Conservation (phyloP, 2,113 vertebrate genomes). For the Harpagus bidentatus region DNA sequence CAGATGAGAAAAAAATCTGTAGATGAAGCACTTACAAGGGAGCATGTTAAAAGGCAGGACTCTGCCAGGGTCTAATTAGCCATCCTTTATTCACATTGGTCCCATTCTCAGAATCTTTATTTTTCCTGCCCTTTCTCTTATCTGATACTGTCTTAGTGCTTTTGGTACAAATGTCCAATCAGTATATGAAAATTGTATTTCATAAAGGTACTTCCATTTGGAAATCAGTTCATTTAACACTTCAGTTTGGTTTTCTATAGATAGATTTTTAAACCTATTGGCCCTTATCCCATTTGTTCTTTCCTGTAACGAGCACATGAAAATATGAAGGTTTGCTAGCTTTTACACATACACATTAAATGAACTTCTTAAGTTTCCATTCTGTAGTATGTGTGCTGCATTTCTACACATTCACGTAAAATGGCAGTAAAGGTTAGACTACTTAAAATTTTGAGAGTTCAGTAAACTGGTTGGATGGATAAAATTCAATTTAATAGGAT, state of each 20-base stretch:
- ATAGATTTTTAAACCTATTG: not conserved
- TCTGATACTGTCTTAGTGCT: conserved; percentile 57
- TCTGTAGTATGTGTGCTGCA: not conserved
- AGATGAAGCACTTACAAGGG: not conserved
- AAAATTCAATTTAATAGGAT: conserved; percentile 44
- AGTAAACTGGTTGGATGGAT: conserved; percentile 43
- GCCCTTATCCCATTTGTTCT: conserved; percentile 10
- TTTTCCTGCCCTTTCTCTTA: conserved; percentile 64
- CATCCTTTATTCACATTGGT: conserved; percentile 6
- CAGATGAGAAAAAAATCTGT: not conserved
- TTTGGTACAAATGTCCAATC: conserved; percentile 51
- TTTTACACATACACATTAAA: conserved; percentile 23
- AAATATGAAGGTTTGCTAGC: not conserved
- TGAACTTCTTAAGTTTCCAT: not conserved
- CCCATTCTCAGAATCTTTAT: conserved; percentile 43
- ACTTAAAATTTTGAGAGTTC: not conserved
- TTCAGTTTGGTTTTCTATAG: not conserved
- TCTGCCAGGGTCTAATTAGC: not conserved
- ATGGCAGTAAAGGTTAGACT: not conserved
- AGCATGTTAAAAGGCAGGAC: not conserved
- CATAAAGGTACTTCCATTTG: conserved; percentile 58
- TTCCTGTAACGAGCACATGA: not conserved
- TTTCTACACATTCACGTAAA: conserved; percentile 3
- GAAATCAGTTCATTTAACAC: conserved; percentile 2
- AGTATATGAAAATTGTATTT: conserved; percentile 41